Evolutionary conservation across 2,888 invertebrate genomes (phyloP).

Genomic region (Aporophyla lueneburgensis): DNA sequence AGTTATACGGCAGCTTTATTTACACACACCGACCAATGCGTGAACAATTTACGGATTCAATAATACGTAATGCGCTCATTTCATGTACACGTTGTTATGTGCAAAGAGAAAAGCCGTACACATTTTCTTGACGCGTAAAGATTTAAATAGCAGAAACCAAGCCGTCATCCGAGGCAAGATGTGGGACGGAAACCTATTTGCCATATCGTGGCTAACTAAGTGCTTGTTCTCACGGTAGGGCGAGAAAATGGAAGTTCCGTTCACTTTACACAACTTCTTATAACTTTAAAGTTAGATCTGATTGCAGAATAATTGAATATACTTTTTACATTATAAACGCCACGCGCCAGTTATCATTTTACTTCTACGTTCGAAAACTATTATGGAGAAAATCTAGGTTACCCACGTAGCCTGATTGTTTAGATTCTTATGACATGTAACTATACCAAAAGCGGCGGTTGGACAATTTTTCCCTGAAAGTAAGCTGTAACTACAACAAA

Average conservation of each 20-base stretch:
- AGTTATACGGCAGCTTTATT: conserved; percentile 52
- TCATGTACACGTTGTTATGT: conserved; percentile 24
- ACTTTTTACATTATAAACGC: neutral
- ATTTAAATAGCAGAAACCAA: conserved; percentile 62
- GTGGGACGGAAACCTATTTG: conserved; percentile 73
- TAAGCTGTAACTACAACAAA: conserved; percentile 16
- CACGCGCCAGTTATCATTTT: neutral
- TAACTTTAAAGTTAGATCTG: conserved; percentile 34
- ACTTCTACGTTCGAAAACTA: neutral
- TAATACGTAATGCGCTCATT: conserved; percentile 44
- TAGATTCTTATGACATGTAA: neutral
- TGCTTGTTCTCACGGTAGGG: conserved; percentile 71
- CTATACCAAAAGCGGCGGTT: neutral
- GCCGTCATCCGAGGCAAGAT: conserved; percentile 56
- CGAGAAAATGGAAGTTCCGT: conserved; percentile 62
- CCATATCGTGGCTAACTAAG: conserved; percentile 67
- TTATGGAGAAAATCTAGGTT: neutral
- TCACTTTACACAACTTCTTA: conserved; percentile 44
- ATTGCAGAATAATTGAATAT: conserved; percentile 17
- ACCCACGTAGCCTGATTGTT: neutral
- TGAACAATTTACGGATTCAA: conserved; percentile 49
- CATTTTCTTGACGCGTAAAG: conserved; percentile 47
- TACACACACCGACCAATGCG: conserved; percentile 36
- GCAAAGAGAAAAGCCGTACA: conserved; percentile 42
- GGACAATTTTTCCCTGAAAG: neutral